phyloP scores from a whole-genome alignment of 2,888 invertebrate species.

The Cancer borealis region DNA sequence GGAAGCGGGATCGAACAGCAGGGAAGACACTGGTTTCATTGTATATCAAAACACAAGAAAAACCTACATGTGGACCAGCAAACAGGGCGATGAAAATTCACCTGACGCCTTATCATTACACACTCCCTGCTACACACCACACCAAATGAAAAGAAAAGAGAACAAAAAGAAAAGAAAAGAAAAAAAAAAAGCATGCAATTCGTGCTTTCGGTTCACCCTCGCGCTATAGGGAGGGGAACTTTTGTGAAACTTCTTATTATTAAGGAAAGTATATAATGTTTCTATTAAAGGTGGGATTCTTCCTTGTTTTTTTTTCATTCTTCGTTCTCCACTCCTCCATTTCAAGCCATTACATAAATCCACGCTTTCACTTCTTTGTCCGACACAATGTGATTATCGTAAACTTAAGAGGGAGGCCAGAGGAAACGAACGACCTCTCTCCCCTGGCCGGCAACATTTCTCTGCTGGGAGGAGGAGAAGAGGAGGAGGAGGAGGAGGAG shows the following conservation, averaged over 20 bases:
- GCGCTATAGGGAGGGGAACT: not conserved
- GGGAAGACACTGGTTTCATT: not conserved
- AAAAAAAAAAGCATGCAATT: not conserved
- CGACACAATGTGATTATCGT: conserved; percentile 51
- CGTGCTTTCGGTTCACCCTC: no score
- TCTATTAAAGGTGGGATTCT: not conserved
- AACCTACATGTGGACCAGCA: no score
- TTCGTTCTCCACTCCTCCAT: not conserved
- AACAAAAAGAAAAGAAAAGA: not conserved
- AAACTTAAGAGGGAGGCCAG: conserved; percentile 51
- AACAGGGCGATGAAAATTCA: not conserved
- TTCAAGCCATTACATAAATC: conserved; percentile 46
- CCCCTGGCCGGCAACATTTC: conserved; percentile 39
- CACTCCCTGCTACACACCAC: not conserved
- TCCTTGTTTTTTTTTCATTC: not conserved
- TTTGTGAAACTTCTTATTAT: not conserved
- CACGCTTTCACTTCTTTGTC: conserved; percentile 56
- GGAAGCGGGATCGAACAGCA: not conserved
- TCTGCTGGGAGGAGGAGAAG: not conserved
- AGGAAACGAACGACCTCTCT: conserved; percentile 39
- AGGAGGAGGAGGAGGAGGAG: not conserved
- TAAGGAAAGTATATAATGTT: not conserved
- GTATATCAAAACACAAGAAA: no score
- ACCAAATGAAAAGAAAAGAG: no score
- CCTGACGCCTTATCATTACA: not conserved